A percentile compares a stretch with the other conserved stretches of the same genome.
Conservation (phyloP, 64 coral and sea anemone genomes). For the Astreopora myriophthalma region DNA sequence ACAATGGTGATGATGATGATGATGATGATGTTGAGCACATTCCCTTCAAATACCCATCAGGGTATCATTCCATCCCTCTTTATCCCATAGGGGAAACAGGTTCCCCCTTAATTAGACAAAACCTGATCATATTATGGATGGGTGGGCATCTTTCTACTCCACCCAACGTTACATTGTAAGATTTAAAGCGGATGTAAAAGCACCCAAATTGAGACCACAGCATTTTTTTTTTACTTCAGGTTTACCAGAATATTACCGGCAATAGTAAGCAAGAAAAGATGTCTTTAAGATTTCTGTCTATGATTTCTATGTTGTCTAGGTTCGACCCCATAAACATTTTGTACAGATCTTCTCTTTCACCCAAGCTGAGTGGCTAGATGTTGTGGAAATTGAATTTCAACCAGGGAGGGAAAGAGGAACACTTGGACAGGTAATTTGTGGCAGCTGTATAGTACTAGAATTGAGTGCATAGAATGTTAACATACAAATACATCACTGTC, state of each 20-base stretch:
- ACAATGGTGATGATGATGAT: background rate
- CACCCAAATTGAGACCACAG: no score
- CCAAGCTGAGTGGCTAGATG: constrained; percentile 91
- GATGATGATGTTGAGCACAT: background rate
- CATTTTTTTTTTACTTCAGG: no score
- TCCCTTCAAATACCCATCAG: background rate
- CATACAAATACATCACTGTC: background rate
- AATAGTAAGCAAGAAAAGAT: no score
- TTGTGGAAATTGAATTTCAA: constrained; percentile 98
- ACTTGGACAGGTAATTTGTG: constrained; percentile 61
- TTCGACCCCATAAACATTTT: constrained; percentile 72
- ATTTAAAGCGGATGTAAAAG: no score
- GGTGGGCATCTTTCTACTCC: no score
- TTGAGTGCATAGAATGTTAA: background rate
- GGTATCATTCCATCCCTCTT: no score
- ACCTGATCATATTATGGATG: no score
- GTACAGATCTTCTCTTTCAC: constrained; percentile 92
- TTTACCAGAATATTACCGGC: no score
- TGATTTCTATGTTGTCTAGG: constrained; percentile 45
- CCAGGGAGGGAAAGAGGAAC: constrained; percentile 86
- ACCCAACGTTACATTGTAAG: no score
- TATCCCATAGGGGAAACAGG: no score
- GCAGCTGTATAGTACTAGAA: background rate
- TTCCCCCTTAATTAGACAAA: background rate
- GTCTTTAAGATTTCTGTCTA: no score